Conservation (phyloP, 2,888 invertebrate genomes). For the Alitta virens region DNA sequence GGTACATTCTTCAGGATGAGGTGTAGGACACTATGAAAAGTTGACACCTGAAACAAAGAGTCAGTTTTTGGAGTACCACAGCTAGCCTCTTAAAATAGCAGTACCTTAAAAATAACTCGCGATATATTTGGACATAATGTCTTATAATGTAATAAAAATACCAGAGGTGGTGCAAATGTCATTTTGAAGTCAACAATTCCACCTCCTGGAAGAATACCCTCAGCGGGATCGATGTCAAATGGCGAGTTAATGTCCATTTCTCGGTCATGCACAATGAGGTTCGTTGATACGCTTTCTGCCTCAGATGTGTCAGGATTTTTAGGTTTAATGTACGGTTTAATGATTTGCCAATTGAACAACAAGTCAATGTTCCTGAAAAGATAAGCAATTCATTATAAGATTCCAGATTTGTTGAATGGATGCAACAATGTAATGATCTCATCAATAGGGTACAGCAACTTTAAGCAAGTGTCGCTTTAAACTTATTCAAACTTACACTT, state of each 20-base stretch:
- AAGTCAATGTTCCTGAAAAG: constrained; percentile 45
- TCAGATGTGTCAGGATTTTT: constrained; percentile 24
- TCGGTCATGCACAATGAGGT: constrained; percentile 29
- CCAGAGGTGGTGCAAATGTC: constrained; percentile 53
- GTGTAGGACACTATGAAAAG: constrained; percentile 50
- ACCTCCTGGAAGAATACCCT: constrained; percentile 39
- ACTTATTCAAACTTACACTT: too few relatives aligned
- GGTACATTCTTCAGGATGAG: constrained; percentile 51
- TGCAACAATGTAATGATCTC: too few relatives aligned
- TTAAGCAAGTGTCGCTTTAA: too few relatives aligned
- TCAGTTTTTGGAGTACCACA: neutral
- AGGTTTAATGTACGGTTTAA: constrained; percentile 47
- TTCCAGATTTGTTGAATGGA: too few relatives aligned
- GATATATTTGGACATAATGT: too few relatives aligned
- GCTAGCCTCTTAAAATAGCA: too few relatives aligned
- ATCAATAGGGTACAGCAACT: too few relatives aligned
- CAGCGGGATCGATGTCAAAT: constrained; percentile 51
- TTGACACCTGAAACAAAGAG: constrained; percentile 37
- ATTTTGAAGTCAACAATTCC: constrained; percentile 42
- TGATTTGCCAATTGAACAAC: constrained; percentile 52
- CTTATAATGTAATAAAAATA: constrained; percentile 28
- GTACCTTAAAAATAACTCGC: too few relatives aligned
- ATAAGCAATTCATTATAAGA: neutral
- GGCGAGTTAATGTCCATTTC: constrained; percentile 48
- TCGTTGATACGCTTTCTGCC: neutral